A percentile compares a stretch with the other conserved stretches of the same genome.
Conservation (phyloP, 2,888 invertebrate species). For the Choristoneura rosaceana region DNA sequence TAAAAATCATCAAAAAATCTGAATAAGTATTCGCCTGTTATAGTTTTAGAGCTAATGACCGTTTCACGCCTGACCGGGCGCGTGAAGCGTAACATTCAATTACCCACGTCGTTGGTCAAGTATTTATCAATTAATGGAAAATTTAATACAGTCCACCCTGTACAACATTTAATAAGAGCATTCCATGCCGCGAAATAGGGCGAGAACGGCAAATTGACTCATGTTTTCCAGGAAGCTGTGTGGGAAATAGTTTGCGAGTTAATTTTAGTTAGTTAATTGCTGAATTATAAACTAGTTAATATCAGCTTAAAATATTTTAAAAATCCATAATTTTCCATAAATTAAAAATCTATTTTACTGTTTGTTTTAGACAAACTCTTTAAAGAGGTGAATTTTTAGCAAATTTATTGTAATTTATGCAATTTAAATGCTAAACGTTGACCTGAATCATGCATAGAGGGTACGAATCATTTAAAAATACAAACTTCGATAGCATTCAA, state of each 20-base stretch:
- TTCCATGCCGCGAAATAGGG: slow-evolving; percentile 58
- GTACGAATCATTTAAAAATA: slow-evolving; percentile 28
- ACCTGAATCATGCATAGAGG: neutral
- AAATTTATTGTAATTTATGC: neutral
- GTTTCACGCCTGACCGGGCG: slow-evolving; percentile 16
- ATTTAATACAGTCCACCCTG: slow-evolving; percentile 77
- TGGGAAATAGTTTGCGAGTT: slow-evolving; percentile 8
- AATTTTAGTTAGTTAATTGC: neutral
- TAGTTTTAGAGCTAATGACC: slow-evolving; percentile 9
- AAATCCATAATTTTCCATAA: too few species aligned
- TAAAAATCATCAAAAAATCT: neutral
- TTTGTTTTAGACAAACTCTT: too few species aligned
- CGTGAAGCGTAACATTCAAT: slow-evolving; percentile 72
- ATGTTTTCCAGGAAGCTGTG: neutral
- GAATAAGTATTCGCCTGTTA: neutral
- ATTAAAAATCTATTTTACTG: too few species aligned
- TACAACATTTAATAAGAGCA: slow-evolving; percentile 57
- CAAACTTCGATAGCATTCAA: slow-evolving; percentile 60
- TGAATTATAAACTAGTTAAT: neutral
- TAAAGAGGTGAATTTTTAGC: too few species aligned
- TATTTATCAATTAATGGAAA: slow-evolving; percentile 81
- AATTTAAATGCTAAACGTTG: neutral
- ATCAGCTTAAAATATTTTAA: neutral
- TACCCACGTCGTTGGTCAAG: slow-evolving; percentile 79
- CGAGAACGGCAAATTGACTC: slow-evolving; percentile 13